These are phyloP conservation scores for Tinea trinotella DNA, from an alignment of 2,888 invertebrate species.

Conservation along the genomic window DNA sequence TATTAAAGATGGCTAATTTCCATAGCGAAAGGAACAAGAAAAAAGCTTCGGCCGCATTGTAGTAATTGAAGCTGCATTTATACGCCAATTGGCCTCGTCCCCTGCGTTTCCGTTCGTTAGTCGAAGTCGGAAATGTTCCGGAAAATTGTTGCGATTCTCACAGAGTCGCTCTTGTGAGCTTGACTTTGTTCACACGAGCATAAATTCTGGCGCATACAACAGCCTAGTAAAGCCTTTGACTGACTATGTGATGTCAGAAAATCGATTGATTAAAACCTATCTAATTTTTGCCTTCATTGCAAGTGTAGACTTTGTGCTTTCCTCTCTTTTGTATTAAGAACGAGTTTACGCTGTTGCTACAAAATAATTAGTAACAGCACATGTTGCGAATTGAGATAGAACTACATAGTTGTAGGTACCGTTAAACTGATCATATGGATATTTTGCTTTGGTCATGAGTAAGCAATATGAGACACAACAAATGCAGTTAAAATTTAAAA, in stretches of 20 bases:
- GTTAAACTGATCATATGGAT: too few species aligned
- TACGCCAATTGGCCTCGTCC: constrained; percentile 62
- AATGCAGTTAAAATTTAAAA: background rate
- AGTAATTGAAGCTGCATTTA: constrained; percentile 65
- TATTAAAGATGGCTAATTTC: constrained; percentile 25
- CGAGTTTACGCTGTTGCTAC: background rate
- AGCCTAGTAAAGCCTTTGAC: constrained; percentile 6
- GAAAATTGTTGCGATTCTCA: constrained; percentile 61
- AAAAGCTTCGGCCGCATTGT: constrained; percentile 57
- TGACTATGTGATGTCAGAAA: constrained; percentile 1
- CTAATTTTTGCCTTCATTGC: background rate
- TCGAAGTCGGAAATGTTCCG: constrained; percentile 57
- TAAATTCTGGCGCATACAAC: constrained; percentile 15
- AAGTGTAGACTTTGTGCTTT: background rate
- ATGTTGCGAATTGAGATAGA: too few species aligned
- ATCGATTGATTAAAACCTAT: constrained; percentile 9
- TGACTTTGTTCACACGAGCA: constrained; percentile 18
- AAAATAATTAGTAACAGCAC: too few species aligned
- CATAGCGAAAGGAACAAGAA: constrained; percentile 38
- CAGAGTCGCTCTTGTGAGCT: constrained; percentile 34
- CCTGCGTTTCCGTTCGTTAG: constrained; percentile 66
- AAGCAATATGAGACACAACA: too few species aligned
- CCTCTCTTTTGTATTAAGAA: background rate
- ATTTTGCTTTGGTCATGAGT: too few species aligned
- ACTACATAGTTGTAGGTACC: too few species aligned